These are phyloP conservation scores for Serrognathus titanus DNA, from an alignment of 2,888 invertebrate species.

Conservation along the genomic window DNA sequence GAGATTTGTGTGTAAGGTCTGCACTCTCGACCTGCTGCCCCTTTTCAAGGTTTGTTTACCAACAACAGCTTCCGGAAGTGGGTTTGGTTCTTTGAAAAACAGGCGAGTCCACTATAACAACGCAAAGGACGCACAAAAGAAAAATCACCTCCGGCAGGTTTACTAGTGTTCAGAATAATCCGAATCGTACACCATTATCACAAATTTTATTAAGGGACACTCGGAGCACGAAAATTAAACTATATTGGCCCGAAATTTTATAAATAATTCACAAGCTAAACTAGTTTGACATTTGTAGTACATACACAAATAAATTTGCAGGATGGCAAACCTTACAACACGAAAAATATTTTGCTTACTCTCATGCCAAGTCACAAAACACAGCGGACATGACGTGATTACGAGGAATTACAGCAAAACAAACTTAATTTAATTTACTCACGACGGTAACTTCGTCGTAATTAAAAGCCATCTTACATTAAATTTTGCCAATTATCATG, in stretches of 20 bases:
- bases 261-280: too few relatives aligned
- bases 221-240: neutral
- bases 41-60: constrained; percentile 26
- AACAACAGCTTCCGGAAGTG: constrained; percentile 27
- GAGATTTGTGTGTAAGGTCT: constrained; percentile 32
- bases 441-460: too few relatives aligned
- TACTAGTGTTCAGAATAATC: constrained; percentile 42
- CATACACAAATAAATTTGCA: neutral
- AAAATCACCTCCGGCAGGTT: constrained; percentile 16
- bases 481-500: too few relatives aligned
- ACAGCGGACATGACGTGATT: too few relatives aligned
- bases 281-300: neutral
- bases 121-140: constrained; percentile 7
- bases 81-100: constrained; percentile 23
- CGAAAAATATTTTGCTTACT: too few relatives aligned
- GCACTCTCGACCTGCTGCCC: constrained; percentile 7
- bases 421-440: too few relatives aligned
- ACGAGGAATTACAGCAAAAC: too few relatives aligned
- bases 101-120: constrained; percentile 45
- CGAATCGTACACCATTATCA: constrained; percentile 37
- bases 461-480: too few relatives aligned
- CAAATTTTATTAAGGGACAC: constrained; percentile 7
- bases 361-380: too few relatives aligned
- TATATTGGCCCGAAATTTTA: neutral
- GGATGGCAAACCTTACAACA: neutral